Evolutionary conservation across 2,113 vertebrate genomes (phyloP).

Genomic region (Gallinago undulata): DNA sequence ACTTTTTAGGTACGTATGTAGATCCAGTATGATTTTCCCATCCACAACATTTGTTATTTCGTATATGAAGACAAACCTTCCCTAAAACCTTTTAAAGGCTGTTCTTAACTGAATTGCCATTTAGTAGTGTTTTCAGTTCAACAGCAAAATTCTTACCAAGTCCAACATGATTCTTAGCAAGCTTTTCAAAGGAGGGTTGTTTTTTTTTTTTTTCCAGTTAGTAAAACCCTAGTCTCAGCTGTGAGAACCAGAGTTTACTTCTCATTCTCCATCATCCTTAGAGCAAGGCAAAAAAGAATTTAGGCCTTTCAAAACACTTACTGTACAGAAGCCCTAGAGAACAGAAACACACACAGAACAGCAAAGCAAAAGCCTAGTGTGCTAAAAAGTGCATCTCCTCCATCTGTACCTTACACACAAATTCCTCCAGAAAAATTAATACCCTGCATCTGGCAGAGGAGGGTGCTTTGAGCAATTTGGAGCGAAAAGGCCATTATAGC

Average conservation of each 20-base stretch:
- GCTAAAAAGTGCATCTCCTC: neutral
- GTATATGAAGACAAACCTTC: neutral
- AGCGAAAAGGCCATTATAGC: conserved; percentile 35
- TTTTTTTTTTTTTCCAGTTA: neutral
- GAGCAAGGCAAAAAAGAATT: neutral
- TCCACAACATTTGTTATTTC: neutral
- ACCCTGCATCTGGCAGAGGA: neutral
- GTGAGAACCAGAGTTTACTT: neutral
- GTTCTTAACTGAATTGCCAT: neutral
- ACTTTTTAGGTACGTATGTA: neutral
- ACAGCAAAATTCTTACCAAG: neutral
- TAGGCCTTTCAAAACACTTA: neutral
- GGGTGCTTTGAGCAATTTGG: conserved; percentile 21
- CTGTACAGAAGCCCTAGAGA: neutral
- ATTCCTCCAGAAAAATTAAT: conserved; percentile 47
- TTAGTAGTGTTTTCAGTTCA: neutral
- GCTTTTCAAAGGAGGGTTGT: neutral
- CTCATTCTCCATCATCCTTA: neutral
- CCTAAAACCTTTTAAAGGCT: neutral
- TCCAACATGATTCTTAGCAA: neutral
- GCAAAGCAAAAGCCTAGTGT: neutral
- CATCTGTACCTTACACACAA: conserved; percentile 11
- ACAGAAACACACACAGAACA: neutral
- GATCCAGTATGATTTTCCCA: neutral
- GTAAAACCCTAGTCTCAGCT: neutral